Conservation (phyloP, 2,797 vertebrate genomes). For the Pachyuromys duprasi region DNA sequence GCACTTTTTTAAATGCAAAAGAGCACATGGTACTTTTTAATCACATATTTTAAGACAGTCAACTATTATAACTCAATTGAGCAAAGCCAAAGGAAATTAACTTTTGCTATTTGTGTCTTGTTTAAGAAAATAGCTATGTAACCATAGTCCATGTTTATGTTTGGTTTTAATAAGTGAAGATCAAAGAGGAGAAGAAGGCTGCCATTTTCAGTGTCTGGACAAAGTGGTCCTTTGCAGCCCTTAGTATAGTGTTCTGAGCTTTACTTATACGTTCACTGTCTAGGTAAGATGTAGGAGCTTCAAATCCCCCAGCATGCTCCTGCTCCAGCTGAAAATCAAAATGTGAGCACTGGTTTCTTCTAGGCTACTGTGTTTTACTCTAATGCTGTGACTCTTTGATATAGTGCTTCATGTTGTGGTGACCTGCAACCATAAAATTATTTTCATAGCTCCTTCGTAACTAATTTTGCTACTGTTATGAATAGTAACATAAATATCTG, state of each 20-base stretch:
- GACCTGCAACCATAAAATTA: background rate
- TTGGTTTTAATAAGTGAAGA: background rate
- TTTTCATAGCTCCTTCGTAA: too few species aligned
- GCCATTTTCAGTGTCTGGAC: background rate
- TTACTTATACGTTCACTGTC: background rate
- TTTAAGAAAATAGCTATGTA: constrained; percentile 8
- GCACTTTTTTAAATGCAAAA: background rate
- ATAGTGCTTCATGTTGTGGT: background rate
- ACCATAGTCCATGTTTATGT: background rate
- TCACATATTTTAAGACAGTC: constrained; percentile 22
- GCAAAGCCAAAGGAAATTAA: constrained; percentile 19
- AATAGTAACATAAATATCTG: background rate
- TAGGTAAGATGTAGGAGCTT: background rate
- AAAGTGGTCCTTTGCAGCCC: background rate
- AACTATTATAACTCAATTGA: background rate
- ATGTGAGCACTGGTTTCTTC: background rate
- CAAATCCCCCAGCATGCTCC: background rate
- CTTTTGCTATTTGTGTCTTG: constrained; percentile 18
- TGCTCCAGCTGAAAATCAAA: background rate
- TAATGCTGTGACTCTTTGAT: background rate
- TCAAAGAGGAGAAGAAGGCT: background rate
- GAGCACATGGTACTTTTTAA: background rate
- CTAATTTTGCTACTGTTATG: background rate
- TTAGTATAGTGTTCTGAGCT: background rate
- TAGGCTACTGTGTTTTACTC: background rate